phyloP scores from a whole-genome alignment of 2,797 vertebrate species.

The Ciconia nigra region DNA sequence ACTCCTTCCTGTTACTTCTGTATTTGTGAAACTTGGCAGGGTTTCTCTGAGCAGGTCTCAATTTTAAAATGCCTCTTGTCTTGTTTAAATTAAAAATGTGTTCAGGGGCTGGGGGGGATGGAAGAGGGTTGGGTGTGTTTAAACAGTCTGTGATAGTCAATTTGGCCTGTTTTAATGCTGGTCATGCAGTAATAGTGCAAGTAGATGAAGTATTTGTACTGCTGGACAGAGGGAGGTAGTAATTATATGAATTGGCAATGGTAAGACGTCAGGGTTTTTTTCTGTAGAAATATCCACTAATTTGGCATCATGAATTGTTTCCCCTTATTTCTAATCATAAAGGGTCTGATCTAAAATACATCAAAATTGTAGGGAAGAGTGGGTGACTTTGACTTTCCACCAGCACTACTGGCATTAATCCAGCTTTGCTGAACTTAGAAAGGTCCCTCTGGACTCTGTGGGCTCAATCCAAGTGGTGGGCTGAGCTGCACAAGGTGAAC shows the following conservation, averaged over 20 bases:
- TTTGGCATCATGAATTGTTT: not conserved
- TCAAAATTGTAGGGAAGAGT: not conserved
- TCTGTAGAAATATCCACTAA: not conserved
- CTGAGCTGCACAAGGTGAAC: not conserved
- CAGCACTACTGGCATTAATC: not conserved
- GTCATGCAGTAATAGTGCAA: slow-evolving; percentile 72
- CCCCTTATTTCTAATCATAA: not conserved
- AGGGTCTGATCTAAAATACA: not conserved
- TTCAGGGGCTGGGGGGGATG: not conserved
- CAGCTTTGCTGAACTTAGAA: not conserved
- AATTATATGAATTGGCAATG: not conserved
- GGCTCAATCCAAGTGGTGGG: not conserved
- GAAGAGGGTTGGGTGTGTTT: not conserved
- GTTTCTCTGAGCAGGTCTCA: slow-evolving; percentile 81
- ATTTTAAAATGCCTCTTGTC: slow-evolving; percentile 66
- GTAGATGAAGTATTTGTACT: slow-evolving; percentile 71
- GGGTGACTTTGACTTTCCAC: not conserved
- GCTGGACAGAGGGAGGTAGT: slow-evolving; percentile 78
- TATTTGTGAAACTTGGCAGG: slow-evolving; percentile 50
- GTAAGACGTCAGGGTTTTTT: not conserved
- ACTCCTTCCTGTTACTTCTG: slow-evolving; percentile 54
- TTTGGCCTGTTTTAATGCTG: slow-evolving; percentile 74
- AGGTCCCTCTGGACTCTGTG: not conserved
- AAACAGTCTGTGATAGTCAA: not conserved
- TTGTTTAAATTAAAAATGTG: slow-evolving; percentile 35